Evolutionary conservation across 2,797 vertebrate genomes (phyloP), one percentile per base, ranked within the genome.

Genomic region (Prionace glauca): DNA sequence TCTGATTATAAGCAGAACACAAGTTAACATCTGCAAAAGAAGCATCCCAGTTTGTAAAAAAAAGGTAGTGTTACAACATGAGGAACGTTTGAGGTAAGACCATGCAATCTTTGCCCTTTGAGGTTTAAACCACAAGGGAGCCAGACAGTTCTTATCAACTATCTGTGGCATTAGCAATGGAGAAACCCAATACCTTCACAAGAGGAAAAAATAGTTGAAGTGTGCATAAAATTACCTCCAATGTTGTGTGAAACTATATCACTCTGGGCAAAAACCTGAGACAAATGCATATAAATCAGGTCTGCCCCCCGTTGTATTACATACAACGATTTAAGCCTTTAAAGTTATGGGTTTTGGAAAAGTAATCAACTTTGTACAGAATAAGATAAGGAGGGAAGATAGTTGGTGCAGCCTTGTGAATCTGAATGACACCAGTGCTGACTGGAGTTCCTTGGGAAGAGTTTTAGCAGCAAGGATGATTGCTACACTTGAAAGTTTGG

Each of bases 1-100:
- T 91, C 88, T 91, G 88, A n/a, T 65, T 91, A 65, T n/a, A 65
- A 91, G 14, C 60, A 92, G 8, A 36, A 92, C 56, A 92, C 62
- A 36, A 69, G 67, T 92, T 69, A 92, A 20, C 22, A 92, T 69
- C 65, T 92, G 62, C 50, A 67, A 92, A 92, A 67, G n/a, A 84
- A 84, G 20, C 1, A 24, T 22, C 50, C 65, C 18, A 41, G 65
- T 92, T 92, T 92, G 81, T 45, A 67, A 92, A 92, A 69, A 92
- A 69, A 92, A 3, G n/a, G 18, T 36, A 67, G 90, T 41, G 90
- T 92, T 69, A 67, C 90, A 92, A 92, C 65, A n/a, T 2, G n/a
- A 92, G 36, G 36, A 65, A 36, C n/a, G 11, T 65, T n/a, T 69
- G 90, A 92, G 62, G 65, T n/a, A 36, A 32, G 41, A 67, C 90